Evolutionary conservation across 1,140 invertebrate genomes (phyloP), one percentile per base, ranked within the genome.

Genomic region (Cotesia chilonis): DNA sequence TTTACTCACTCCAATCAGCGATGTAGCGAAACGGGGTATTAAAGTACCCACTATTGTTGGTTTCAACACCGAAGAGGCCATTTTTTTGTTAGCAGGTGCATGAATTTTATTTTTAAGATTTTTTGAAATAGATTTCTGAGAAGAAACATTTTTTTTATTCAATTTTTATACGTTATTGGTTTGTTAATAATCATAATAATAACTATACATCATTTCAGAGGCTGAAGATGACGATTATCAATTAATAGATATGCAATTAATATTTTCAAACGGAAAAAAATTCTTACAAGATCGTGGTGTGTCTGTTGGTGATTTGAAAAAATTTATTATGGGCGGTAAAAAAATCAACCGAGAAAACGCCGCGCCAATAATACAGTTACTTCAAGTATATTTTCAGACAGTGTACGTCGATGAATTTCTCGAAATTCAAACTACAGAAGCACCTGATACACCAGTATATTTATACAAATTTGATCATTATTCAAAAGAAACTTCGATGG

Each of bases 1-100:
- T 68, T 55, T 90, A 17, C 76, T 85, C 0, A 71, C 82, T 12
- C 75, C 85, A 47, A 84, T 84, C 3, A 36, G 20, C 6, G 65
- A 76, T n/a, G 72, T 82, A n/a, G 78, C 76, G 17, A 83, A 88
- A 63, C 81, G 83, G 54, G 87, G 87, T 54, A 77, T 88, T 41
- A 86, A 88, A 70, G 84, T 92, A 9, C 91, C 92, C 0, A 82
- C 89, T 17, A 86, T 93, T 5, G 76, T 89, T 14, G 92, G 92
- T 1, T 89, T 89, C 52, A 90, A 88, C 76, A 82, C 76, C n/a
- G 80, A 84, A 9, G 92, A 93, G 84, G 89, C 89, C 10, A 75
- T 89, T 7, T 71, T 88, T 0, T 75, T 88, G 7, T 71, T 88
- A 5, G 73, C 74, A 41, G 75, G 84, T 87, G 79, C 74, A 71